These are phyloP conservation scores for Choristoneura rosaceana DNA, from an alignment of 2,888 invertebrate species.

Conservation along the genomic window DNA sequence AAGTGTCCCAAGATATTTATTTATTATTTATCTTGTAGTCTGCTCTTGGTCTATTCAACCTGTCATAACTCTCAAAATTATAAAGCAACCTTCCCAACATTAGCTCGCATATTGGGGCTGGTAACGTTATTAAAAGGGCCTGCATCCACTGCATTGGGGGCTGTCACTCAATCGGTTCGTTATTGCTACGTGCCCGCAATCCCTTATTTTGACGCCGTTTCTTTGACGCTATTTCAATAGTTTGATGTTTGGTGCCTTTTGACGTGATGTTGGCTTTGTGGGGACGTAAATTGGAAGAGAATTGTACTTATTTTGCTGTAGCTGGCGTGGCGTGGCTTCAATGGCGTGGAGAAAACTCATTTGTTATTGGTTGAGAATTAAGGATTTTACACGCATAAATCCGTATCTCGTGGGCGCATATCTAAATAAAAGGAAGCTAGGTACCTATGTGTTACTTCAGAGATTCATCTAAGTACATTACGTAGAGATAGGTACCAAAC, in stretches of 20 bases:
- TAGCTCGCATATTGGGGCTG: constrained; percentile 38
- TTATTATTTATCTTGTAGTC: neutral
- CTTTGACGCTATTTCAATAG: constrained; percentile 27
- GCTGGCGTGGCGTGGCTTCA: no score
- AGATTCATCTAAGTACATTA: no score
- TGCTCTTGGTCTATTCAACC: constrained; percentile 26
- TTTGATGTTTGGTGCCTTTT: constrained; percentile 25
- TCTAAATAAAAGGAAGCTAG: no score
- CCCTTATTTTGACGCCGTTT: constrained; percentile 48
- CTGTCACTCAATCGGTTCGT: constrained; percentile 78
- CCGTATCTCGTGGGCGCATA: no score
- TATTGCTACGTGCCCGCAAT: constrained; percentile 78
- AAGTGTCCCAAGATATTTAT: no score
- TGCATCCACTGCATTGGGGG: constrained; percentile 61
- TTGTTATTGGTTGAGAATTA: no score
- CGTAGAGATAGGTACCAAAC: no score
- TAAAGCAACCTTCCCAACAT: constrained; percentile 35
- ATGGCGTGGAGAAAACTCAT: no score
- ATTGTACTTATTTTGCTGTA: neutral
- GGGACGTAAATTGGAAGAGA: constrained; percentile 9
- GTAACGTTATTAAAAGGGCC: constrained; percentile 65
- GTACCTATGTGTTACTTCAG: no score
- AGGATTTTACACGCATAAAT: no score
- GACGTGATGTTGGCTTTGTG: constrained; percentile 32
- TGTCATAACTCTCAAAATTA: constrained; percentile 33